Evolutionary conservation across 2,888 invertebrate genomes (phyloP).

Genomic region (Falcaria lacertinaria): DNA sequence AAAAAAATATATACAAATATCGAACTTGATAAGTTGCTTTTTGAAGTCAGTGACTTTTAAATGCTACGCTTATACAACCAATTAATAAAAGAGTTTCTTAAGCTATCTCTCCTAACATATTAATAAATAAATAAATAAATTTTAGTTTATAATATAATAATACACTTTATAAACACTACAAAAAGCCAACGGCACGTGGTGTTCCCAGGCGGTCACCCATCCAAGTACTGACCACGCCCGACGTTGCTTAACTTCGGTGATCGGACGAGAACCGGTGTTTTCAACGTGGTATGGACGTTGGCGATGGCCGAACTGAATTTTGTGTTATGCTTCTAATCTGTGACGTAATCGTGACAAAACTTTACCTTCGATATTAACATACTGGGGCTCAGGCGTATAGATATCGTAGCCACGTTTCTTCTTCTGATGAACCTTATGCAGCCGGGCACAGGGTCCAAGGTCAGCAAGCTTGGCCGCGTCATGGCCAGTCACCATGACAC

Average conservation of each 20-base stretch:
- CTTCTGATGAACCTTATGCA: conserved; percentile 22
- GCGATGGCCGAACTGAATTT: conserved; percentile 1
- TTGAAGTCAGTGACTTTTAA: too few relatives aligned
- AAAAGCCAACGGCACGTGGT: conserved; percentile 40
- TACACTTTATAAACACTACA: too few relatives aligned
- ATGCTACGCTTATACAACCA: too few relatives aligned
- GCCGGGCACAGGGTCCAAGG: conserved; percentile 50
- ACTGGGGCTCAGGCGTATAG: conserved; percentile 63
- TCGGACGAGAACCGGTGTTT: conserved; percentile 66
- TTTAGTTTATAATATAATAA: too few relatives aligned
- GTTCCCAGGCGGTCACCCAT: conserved; percentile 51
- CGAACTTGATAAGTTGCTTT: too few relatives aligned
- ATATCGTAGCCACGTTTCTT: conserved; percentile 38
- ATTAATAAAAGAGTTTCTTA: too few relatives aligned
- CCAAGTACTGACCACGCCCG: conserved; percentile 67
- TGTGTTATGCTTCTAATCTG: background rate
- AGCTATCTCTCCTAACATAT: too few relatives aligned
- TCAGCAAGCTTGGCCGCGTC: conserved; percentile 69
- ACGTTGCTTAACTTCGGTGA: conserved; percentile 71
- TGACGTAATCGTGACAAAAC: background rate
- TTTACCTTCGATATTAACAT: conserved; percentile 66
- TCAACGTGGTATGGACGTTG: conserved; percentile 21
- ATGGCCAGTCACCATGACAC: conserved; percentile 60
- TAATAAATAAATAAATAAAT: too few relatives aligned
- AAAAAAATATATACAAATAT: too few relatives aligned